These are phyloP conservation scores for Thereuonema tuberculata DNA, from an alignment of 1,140 invertebrate species.

Conservation along the genomic window DNA sequence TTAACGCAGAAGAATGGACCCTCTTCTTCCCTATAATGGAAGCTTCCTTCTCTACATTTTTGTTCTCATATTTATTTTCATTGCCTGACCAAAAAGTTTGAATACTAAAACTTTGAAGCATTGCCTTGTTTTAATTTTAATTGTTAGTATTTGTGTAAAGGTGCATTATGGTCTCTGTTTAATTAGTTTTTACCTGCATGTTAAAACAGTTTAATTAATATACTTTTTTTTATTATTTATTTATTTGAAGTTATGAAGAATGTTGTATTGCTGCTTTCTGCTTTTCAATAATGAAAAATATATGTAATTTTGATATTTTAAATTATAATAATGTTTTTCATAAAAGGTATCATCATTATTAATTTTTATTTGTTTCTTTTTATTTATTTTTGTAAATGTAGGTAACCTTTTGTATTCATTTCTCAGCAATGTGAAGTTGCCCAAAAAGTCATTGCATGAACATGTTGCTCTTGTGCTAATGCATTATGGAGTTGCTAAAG, in stretches of 20 bases:
- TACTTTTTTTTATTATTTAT: background rate
- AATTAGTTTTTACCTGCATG: too few species aligned
- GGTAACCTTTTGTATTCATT: constrained; percentile 29
- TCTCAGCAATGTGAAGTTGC: constrained; percentile 24
- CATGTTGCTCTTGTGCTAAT: constrained; percentile 25
- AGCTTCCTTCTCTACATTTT: too few species aligned
- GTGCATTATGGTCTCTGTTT: too few species aligned
- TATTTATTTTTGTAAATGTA: background rate
- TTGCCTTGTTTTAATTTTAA: too few species aligned
- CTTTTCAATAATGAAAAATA: background rate
- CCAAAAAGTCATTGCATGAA: constrained; percentile 28
- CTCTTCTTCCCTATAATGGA: too few species aligned
- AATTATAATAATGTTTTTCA: background rate
- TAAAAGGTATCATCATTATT: background rate
- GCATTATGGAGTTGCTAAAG: constrained; percentile 27
- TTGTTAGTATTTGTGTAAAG: too few species aligned
- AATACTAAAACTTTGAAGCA: too few species aligned
- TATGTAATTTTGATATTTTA: background rate
- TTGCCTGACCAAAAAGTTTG: too few species aligned
- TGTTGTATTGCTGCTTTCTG: background rate
- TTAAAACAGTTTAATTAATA: too few species aligned
- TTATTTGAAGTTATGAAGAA: background rate
- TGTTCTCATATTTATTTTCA: too few species aligned
- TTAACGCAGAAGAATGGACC: too few species aligned
- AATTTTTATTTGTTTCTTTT: background rate